phyloP scores from a whole-genome alignment of 2,113 vertebrate species.

The Nanorana parkeri region DNA sequence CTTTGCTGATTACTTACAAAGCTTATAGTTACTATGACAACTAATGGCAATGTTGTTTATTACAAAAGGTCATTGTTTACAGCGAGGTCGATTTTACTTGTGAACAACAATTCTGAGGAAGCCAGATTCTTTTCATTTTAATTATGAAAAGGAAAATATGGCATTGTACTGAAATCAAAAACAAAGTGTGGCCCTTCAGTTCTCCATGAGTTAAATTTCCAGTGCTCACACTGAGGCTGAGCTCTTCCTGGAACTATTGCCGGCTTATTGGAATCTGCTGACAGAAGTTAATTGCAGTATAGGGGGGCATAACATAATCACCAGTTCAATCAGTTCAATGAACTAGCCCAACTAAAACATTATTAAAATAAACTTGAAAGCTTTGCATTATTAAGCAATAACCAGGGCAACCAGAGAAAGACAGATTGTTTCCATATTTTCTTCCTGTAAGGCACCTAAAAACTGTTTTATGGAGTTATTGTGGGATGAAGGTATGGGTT shows the following conservation, averaged over 20 bases:
- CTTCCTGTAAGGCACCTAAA: background rate
- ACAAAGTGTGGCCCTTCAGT: background rate
- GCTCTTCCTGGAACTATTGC: conserved; percentile 15
- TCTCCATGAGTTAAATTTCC: conserved; percentile 34
- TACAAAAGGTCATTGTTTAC: background rate
- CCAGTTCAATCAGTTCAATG: conserved; percentile 29
- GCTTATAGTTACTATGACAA: background rate
- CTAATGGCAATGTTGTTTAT: background rate
- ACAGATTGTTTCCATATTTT: background rate
- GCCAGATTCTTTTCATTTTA: background rate
- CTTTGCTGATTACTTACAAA: background rate
- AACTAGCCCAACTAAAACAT: conserved; percentile 17
- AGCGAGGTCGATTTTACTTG: background rate
- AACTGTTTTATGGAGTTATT: background rate
- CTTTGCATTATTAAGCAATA: conserved; percentile 29
- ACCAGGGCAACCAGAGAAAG: conserved; percentile 12
- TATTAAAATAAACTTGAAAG: conserved; percentile 42
- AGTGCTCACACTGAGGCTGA: background rate
- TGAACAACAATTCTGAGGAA: conserved; percentile 6
- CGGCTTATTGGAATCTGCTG: conserved; percentile 49
- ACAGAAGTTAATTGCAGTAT: conserved; percentile 50
- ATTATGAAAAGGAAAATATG: conserved; percentile 9
- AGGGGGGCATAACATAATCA: conserved; percentile 33
- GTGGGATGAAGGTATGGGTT: background rate
- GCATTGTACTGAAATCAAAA: background rate